Evolutionary conservation across 2,888 invertebrate species (phyloP), one percentile per base, ranked within the genome.

Genomic region (Aphrophora alni): DNA sequence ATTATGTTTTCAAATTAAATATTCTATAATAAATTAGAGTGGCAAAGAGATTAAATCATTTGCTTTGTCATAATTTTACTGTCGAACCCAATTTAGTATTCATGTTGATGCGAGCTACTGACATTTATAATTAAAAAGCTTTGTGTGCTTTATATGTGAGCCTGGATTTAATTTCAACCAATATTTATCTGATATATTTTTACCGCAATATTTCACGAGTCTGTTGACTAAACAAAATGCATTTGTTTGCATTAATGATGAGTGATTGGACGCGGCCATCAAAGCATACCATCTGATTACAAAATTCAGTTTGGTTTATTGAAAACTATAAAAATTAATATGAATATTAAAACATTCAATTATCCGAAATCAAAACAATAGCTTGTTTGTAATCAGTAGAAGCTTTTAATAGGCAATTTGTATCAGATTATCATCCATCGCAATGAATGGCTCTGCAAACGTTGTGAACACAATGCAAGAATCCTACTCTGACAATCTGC

Each of bases 1-100:
- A 80, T 80, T 72, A 77, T 44, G 80, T 72, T 80, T 77, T 72
- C 28, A 68, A 80, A 80, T 80, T 80, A 80, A 76, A 77, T 77
- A 80, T 80, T 80, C 77, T 73, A 72, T 68, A 77, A 80, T 80
- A 75, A 77, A 80, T 80, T 77, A 80, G 44, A 78, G 51, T 26
- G 24, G 72, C 8, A 78, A 78, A 78, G 71, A 38, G 72, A 76
- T 76, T 69, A 38, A 38, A 76, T 59, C 38, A 38, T 77, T 77
- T 51, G 44, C 26, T 51, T 51, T 75, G 59, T 75, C 75, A 75
- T 75, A 75, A 75, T 75, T 75, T 51, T 75, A 75, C 51, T 8
- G 38, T 75, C 44, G 27, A 75, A 75, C 51, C 75, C 75, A 75
- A 75, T 75, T 75, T 75, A 51, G 75, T 75, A 75, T 75, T 75